Base-by-base conservation (phyloP, 2,797 vertebrate genomes). In the Picus viridis region DNA sequence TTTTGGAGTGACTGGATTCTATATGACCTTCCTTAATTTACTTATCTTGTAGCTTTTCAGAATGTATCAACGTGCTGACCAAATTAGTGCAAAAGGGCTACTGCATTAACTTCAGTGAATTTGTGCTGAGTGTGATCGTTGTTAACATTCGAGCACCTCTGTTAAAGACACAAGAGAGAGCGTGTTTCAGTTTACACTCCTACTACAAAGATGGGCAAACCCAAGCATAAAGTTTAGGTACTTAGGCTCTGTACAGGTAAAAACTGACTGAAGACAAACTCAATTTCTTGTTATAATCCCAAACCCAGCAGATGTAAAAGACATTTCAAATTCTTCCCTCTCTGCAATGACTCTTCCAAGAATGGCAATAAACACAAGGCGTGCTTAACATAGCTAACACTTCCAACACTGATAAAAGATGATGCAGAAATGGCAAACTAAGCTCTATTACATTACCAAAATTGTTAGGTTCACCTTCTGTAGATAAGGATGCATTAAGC, bases 61-160 rank as follows among this genome's bases (percentile, higher is more conserved):
- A 86, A 57, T 9, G 36, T 3, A 63, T 3, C n/a, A 73, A 6
- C 71, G 53, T 39, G 12, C 23, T 27, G 3, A 69, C n/a, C 16
- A 49, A 56, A 65, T 19, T 39, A 68, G 11, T 34, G 29, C 20
- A 75, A 71, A 85, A 51, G 54, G 64, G 20, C 9, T 65, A 69
- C 4, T 63, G 43, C 18, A 57, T 47, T 32, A 67, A 14, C 53
- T 90, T 70, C 54, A 64, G 58, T n/a, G 23, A 71, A 68, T 30
- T 54, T 0, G 0, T 32, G 77, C 20, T 16, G 6, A 79, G 34
- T 1, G 1, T n/a, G 9, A 69, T 13, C 15, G 34, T 4, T 53
- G 10, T 43, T 51, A 76, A 70, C 43, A 86, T 17, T n/a, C 36
- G 83, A 36, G 7, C 4, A 71, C 63, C 9, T 34, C 18, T 29